Percentiles rank a stretch among this genome's conserved stretches.
Evolutionary conservation across 1,140 invertebrate genomes (phyloP).

Genomic region (Mya arenaria): DNA sequence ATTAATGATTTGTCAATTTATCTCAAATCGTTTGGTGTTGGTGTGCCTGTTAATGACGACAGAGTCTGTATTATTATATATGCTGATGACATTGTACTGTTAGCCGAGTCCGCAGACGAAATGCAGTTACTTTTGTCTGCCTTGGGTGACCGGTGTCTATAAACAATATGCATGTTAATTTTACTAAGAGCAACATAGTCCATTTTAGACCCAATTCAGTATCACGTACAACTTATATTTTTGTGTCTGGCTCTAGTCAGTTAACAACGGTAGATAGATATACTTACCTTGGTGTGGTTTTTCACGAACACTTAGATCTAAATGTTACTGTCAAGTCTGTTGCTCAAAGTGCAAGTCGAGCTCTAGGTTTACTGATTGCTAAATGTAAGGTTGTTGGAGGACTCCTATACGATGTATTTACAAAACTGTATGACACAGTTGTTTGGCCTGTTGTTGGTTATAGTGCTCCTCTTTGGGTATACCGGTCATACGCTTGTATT

Average conservation of each 20-base stretch:
- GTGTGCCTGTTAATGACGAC: conserved; percentile 4
- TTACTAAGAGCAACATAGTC: conserved; percentile 2
- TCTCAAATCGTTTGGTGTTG: conserved; percentile 8
- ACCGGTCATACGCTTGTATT: too few relatives aligned
- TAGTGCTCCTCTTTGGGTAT: too few relatives aligned
- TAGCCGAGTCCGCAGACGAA: neutral
- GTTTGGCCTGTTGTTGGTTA: too few relatives aligned
- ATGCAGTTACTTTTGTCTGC: neutral
- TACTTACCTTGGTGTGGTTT: neutral
- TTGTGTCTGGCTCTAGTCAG: neutral
- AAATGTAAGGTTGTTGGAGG: too few relatives aligned
- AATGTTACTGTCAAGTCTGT: conserved; percentile 12
- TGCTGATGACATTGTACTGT: conserved; percentile 29
- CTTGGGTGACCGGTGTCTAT: neutral
- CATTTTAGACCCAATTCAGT: neutral
- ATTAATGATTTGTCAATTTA: conserved; percentile 29
- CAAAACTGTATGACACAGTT: too few relatives aligned
- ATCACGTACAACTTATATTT: neutral
- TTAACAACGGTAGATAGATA: conserved; percentile 16
- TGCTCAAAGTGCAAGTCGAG: conserved; percentile 20
- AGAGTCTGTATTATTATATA: conserved; percentile 29
- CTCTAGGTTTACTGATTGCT: too few relatives aligned
- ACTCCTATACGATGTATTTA: too few relatives aligned
- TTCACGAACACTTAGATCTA: conserved; percentile 11
- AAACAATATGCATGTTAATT: conserved; percentile 25